Evolutionary conservation across 2,797 vertebrate genomes (phyloP).

Genomic region (Lophotriccus pileatus): DNA sequence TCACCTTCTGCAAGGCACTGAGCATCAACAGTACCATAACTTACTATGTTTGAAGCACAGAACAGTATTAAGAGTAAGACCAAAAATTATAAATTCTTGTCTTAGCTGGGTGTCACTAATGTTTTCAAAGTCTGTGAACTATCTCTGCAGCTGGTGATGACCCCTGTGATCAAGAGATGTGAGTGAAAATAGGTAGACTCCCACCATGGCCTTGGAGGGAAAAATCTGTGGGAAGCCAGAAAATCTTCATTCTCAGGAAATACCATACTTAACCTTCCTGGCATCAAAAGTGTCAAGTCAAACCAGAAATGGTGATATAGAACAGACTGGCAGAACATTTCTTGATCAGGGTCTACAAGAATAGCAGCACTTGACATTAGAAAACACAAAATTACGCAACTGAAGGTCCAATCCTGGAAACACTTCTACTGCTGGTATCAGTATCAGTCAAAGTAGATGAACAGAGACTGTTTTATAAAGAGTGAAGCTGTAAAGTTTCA

Average conservation of each 20-base stretch:
- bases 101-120: background rate
- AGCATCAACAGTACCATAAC: background rate
- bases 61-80: background rate
- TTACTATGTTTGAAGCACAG: background rate
- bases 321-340: background rate
- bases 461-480: background rate
- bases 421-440: background rate
- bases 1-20: background rate
- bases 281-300: background rate
- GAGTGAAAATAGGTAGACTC: background rate
- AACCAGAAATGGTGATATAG: background rate
- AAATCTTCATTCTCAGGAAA: background rate
- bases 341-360: background rate
- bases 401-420: background rate
- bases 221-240: background rate
- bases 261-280: background rate
- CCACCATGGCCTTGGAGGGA: background rate
- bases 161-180: background rate
- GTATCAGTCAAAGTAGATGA: background rate
- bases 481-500: background rate
- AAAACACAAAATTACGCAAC: background rate
- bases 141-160: background rate
- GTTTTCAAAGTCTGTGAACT: background rate
- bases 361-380: background rate
- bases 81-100: background rate